Evolutionary conservation across 2,888 invertebrate genomes (phyloP).

Genomic region (Ramazzottius varieornatus): DNA sequence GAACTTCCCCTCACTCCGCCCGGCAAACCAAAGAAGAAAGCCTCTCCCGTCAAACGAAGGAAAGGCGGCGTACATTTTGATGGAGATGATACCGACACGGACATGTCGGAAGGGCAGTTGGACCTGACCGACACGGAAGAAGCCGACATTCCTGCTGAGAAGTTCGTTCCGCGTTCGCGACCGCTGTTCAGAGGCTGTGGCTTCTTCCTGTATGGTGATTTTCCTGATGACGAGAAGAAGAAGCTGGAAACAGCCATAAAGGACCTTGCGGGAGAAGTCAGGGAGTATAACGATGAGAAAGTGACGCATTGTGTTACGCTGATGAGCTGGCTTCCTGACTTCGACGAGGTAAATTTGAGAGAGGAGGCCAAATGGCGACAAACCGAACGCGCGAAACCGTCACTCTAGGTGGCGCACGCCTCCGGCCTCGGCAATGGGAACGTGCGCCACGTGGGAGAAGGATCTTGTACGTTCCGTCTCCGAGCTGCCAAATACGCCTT

Average conservation of each 20-base stretch:
- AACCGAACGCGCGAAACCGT: too few relatives aligned
- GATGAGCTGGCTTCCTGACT: conserved; percentile 23
- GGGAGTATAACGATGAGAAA: conserved; percentile 22
- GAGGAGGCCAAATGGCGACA: too few relatives aligned
- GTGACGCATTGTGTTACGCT: conserved; percentile 22
- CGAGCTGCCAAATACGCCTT: too few relatives aligned
- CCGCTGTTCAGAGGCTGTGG: conserved; percentile 27
- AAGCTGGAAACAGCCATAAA: conserved; percentile 29
- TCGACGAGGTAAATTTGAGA: conserved; percentile 20
- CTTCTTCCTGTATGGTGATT: conserved; percentile 27
- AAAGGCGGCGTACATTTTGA: neutral
- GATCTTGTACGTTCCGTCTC: too few relatives aligned
- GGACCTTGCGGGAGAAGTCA: conserved; percentile 35
- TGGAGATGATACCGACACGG: conserved; percentile 2
- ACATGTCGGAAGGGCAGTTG: conserved; percentile 9
- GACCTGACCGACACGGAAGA: neutral
- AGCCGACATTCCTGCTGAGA: neutral
- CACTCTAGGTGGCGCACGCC: too few relatives aligned
- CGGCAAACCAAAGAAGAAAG: neutral
- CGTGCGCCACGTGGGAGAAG: too few relatives aligned
- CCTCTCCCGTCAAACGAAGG: conserved; percentile 7
- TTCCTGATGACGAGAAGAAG: conserved; percentile 19
- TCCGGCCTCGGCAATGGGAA: too few relatives aligned
- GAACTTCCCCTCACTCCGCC: neutral
- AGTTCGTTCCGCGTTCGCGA: conserved; percentile 20